These are phyloP conservation scores for Orius laevigatus DNA, from an alignment of 1,140 invertebrate species.

Conservation along the genomic window DNA sequence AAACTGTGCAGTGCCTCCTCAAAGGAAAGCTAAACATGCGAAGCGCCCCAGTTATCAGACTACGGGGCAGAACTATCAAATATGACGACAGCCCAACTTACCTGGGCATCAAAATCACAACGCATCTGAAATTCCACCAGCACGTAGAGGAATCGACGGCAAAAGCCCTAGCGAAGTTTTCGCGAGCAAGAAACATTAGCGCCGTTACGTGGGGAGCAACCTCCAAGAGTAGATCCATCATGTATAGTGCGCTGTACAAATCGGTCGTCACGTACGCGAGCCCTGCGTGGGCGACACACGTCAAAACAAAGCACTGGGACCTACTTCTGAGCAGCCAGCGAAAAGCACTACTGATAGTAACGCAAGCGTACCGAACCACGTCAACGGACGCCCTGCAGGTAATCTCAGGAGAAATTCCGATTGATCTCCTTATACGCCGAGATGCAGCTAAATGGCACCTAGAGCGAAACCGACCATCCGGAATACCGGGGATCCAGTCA, in stretches of 20 bases:
- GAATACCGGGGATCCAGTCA: not conserved
- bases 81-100: not conserved
- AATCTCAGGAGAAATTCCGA: slow-evolving; percentile 16
- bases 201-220: slow-evolving; percentile 7
- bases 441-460: not conserved
- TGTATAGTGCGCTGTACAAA: slow-evolving; percentile 16
- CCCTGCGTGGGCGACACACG: slow-evolving; percentile 17
- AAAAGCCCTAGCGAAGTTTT: slow-evolving; percentile 4
- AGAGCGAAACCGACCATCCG: not conserved
- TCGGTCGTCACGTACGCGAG: slow-evolving; percentile 21
- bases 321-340: slow-evolving; percentile 17
- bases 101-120: slow-evolving; percentile 5
- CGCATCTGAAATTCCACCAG: not conserved
- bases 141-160: slow-evolving; percentile 1
- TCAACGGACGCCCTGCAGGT: slow-evolving; percentile 17
- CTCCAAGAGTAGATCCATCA: slow-evolving; percentile 11
- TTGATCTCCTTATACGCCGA: slow-evolving; percentile 15
- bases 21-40: slow-evolving; percentile 3
- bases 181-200: slow-evolving; percentile 4
- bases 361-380: slow-evolving; percentile 18
- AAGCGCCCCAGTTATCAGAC: not conserved
- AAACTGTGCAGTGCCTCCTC: slow-evolving; percentile 18
- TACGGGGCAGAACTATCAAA: not conserved
- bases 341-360: slow-evolving; percentile 12
- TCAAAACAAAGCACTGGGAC: slow-evolving; percentile 13